Conservation (phyloP, 2,797 vertebrate genomes). For the Enteromius viviparus region DNA sequence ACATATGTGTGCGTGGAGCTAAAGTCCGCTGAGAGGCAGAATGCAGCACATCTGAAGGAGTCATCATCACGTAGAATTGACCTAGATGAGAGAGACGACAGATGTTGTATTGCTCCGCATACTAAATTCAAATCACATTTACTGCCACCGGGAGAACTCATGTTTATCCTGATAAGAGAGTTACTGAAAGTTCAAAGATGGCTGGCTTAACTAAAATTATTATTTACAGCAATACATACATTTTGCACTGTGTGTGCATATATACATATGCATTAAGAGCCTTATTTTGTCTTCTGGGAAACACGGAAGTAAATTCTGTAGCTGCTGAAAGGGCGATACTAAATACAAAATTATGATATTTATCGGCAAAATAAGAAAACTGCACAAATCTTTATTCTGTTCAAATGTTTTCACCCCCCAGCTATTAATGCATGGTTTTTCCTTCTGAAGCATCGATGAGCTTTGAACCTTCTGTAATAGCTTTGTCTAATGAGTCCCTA, state of each 20-base stretch:
- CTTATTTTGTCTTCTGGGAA: no score
- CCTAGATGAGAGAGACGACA: conserved; percentile 65
- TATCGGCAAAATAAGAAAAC: no score
- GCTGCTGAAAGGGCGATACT: no score
- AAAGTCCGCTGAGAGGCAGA: conserved; percentile 82
- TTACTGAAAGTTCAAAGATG: not conserved
- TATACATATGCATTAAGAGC: no score
- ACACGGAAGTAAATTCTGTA: no score
- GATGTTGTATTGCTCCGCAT: not conserved
- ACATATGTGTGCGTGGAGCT: conserved; percentile 85
- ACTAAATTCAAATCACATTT: conserved; percentile 13
- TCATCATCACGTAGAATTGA: conserved; percentile 95
- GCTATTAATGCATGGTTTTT: no score
- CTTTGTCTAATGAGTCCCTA: no score
- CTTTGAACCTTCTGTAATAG: no score
- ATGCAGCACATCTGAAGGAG: conserved; percentile 86
- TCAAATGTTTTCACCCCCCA: no score
- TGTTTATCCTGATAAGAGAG: not conserved
- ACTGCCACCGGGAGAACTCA: not conserved
- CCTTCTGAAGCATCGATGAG: no score
- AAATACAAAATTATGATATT: no score
- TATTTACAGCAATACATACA: not conserved
- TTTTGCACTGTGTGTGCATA: not conserved
- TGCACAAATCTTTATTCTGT: no score
- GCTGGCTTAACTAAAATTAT: not conserved